Evolutionary conservation across 2,113 vertebrate genomes (phyloP).

Genomic region (Rhinolophus sinicus): DNA sequence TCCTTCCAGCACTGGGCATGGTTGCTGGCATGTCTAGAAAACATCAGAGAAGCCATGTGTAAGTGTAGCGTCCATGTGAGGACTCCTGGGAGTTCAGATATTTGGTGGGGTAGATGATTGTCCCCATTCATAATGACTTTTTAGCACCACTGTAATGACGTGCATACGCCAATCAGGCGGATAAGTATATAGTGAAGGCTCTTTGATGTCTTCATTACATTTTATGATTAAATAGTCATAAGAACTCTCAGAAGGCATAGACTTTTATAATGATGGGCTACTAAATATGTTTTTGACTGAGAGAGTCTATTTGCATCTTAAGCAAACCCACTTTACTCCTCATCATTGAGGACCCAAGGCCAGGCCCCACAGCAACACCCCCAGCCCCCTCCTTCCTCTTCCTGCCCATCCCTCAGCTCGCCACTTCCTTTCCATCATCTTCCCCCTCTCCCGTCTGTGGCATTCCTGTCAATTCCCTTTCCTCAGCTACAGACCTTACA

Average conservation of each 20-base stretch:
- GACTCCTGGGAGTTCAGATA: background rate
- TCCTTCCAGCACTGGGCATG: background rate
- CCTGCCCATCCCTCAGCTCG: background rate
- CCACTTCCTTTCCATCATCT: background rate
- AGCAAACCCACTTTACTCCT: background rate
- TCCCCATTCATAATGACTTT: background rate
- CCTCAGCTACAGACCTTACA: background rate
- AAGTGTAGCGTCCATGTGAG: background rate
- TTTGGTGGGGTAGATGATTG: background rate
- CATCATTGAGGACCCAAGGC: background rate
- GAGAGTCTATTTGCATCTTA: background rate
- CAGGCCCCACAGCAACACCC: background rate
- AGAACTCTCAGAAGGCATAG: background rate
- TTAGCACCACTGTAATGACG: background rate
- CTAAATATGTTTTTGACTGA: background rate
- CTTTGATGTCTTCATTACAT: conserved; percentile 12
- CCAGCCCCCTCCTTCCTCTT: background rate
- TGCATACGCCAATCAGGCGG: background rate
- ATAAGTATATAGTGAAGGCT: background rate
- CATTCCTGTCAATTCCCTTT: background rate
- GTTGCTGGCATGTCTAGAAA: background rate
- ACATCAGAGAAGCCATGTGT: background rate
- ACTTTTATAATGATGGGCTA: background rate
- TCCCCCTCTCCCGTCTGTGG: background rate
- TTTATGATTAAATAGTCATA: background rate